A percentile compares a stretch with the other conserved stretches of the same genome.
Conservation (phyloP, 2,797 vertebrate species). For the Tympanoctomys barrerae region DNA sequence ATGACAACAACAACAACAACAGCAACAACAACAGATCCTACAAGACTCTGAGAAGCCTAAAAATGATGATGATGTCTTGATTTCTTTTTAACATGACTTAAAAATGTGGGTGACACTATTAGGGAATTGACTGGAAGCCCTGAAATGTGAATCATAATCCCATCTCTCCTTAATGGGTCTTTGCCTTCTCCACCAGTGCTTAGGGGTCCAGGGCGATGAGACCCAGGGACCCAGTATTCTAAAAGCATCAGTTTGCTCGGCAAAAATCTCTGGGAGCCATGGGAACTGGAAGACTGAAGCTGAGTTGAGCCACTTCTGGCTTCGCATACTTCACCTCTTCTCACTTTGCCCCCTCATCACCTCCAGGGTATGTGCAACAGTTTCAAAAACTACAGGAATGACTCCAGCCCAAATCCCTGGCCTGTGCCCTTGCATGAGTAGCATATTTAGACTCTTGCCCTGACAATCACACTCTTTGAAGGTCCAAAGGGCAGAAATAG, state of each 20-base stretch:
- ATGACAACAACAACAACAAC: background rate
- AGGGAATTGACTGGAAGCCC: background rate
- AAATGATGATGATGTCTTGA: background rate
- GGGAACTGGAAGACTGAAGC: background rate
- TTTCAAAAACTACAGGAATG: conserved; percentile 4
- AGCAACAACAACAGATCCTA: background rate
- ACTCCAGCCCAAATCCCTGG: background rate
- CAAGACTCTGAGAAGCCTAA: background rate
- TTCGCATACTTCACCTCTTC: background rate
- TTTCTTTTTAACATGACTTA: conserved; percentile 4
- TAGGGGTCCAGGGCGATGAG: background rate
- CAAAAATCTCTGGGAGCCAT: background rate
- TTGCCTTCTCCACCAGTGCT: background rate
- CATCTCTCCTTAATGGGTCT: background rate
- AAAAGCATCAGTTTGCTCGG: background rate
- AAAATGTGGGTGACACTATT: background rate
- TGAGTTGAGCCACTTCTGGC: background rate
- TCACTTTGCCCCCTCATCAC: background rate
- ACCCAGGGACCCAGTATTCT: background rate
- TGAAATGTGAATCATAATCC: background rate
- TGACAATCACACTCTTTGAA: conserved; percentile 52
- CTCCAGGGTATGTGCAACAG: background rate
- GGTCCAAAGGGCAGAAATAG: conserved; percentile 48
- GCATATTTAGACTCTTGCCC: conserved; percentile 48
- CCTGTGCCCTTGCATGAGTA: background rate